Evolutionary conservation across 2,797 vertebrate genomes (phyloP).

Genomic region (Craterocephalus amniculus): DNA sequence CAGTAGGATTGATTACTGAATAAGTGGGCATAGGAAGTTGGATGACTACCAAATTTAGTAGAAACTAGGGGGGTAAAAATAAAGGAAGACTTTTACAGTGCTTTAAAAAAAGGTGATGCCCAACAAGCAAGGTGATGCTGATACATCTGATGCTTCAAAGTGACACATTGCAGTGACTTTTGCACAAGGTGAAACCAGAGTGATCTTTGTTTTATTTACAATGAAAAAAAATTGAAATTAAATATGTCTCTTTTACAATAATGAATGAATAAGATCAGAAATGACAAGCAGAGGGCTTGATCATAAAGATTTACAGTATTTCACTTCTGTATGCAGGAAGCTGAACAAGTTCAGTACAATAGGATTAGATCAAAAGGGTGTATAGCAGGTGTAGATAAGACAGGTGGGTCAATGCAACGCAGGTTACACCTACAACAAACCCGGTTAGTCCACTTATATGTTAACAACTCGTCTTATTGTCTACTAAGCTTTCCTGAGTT

Average conservation of each 20-base stretch:
- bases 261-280: neutral
- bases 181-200: neutral
- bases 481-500: neutral
- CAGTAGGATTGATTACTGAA: neutral
- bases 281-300: neutral
- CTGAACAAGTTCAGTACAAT: conserved; percentile 8
- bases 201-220: neutral
- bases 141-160: neutral
- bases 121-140: conserved; percentile 11
- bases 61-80: conserved; percentile 1
- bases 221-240: neutral
- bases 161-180: neutral
- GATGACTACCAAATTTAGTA: neutral
- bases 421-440: conserved; percentile 15
- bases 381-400: conserved; percentile 6
- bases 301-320: conserved; percentile 5
- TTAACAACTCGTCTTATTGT: neutral
- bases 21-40: neutral
- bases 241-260: neutral
- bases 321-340: neutral
- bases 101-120: neutral
- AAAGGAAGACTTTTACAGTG: neutral
- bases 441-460: conserved; percentile 4
- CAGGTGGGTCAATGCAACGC: conserved; percentile 16
- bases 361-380: conserved; percentile 5